These are phyloP conservation scores for Atlantisia rogersi DNA, from an alignment of 2,113 vertebrate genomes.

Conservation along the genomic window DNA sequence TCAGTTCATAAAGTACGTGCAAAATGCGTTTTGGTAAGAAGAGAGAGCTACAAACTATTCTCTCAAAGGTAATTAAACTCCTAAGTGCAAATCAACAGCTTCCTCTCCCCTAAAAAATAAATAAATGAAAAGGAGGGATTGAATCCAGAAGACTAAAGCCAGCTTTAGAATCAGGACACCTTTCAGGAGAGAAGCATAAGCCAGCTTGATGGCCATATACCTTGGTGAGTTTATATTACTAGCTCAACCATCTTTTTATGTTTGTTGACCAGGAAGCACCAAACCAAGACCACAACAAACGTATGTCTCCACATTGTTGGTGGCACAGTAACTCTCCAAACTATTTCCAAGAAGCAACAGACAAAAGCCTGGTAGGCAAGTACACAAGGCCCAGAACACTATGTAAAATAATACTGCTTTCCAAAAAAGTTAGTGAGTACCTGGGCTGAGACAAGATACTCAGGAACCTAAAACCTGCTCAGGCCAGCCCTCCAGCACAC, in stretches of 20 bases:
- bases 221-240: background rate
- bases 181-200: background rate
- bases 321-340: background rate
- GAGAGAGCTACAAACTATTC: background rate
- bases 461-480: background rate
- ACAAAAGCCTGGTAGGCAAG: background rate
- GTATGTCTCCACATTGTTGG: background rate
- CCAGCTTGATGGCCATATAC: background rate
- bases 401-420: background rate
- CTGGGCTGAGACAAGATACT: background rate
- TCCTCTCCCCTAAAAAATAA: background rate
- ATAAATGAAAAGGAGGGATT: background rate
- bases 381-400: background rate
- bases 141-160: background rate
- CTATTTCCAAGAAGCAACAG: background rate
- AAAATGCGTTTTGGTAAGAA: background rate
- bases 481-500: background rate
- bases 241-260: background rate
- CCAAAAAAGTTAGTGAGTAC: background rate
- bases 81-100: background rate
- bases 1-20: background rate
- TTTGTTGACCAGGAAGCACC: background rate
- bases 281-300: background rate
- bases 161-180: background rate
- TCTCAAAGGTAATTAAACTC: background rate